phyloP scores from a whole-genome alignment of 1,140 invertebrate genomes.

The Dermatophagoides farinae region DNA sequence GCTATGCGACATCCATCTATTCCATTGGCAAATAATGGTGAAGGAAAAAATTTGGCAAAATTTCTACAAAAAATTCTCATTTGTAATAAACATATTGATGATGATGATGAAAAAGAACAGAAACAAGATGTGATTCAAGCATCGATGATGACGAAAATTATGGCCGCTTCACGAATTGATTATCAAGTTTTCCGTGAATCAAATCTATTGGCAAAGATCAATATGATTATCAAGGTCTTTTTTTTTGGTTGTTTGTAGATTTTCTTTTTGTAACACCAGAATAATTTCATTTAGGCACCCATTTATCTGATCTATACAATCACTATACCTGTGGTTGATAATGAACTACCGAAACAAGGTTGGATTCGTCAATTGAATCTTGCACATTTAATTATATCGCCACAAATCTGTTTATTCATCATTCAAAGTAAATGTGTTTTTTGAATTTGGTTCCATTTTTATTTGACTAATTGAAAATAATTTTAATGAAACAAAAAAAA shows the following conservation, averaged over 20 bases:
- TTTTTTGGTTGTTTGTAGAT: neutral
- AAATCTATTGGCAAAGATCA: neutral
- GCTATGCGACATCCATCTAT: too few relatives aligned
- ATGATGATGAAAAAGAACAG: too few relatives aligned
- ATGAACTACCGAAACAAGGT: constrained; percentile 31
- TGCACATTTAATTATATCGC: constrained; percentile 34
- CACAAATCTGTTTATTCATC: constrained; percentile 24
- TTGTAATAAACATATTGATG: too few relatives aligned
- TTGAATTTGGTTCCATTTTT: constrained; percentile 1
- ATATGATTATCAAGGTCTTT: neutral
- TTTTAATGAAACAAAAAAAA: constrained; percentile 12
- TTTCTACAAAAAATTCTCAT: neutral
- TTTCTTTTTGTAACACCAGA: neutral
- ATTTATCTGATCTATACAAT: constrained; percentile 34
- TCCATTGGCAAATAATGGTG: too few relatives aligned
- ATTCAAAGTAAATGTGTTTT: constrained; percentile 1
- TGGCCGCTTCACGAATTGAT: neutral
- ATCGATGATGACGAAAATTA: neutral
- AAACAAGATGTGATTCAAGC: neutral
- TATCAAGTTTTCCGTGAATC: neutral
- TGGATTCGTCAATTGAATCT: constrained; percentile 38
- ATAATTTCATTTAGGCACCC: constrained; percentile 24
- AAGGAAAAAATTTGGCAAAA: too few relatives aligned
- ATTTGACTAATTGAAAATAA: neutral
- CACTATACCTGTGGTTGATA: constrained; percentile 38